Evolutionary conservation across 1,140 invertebrate species (phyloP).

Genomic region (Leptopilina clavipes): DNA sequence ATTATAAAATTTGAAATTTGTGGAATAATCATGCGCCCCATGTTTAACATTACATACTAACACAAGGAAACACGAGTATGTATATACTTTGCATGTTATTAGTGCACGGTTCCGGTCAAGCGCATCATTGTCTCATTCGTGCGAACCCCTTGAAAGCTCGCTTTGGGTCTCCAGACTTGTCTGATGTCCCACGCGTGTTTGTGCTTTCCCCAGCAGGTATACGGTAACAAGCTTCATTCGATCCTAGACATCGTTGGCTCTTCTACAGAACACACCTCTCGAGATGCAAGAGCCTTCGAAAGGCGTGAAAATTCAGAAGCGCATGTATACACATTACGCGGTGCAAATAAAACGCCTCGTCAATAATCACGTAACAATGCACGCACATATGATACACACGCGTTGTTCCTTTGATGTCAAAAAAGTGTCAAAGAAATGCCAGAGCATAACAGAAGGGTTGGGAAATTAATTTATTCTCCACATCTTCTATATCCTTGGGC

Average conservation of each 20-base stretch:
- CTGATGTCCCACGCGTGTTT: slow-evolving; percentile 43
- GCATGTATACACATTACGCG: slow-evolving; percentile 37
- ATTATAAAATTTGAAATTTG: no score
- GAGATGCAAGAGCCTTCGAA: slow-evolving; percentile 59
- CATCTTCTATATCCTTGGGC: background rate
- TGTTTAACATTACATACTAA: no score
- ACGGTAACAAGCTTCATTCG: slow-evolving; percentile 64
- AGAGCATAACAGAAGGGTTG: background rate
- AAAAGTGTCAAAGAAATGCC: slow-evolving; percentile 14
- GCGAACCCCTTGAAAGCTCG: slow-evolving; percentile 38
- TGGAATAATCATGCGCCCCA: no score
- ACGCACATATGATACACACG: background rate
- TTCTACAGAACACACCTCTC: slow-evolving; percentile 58
- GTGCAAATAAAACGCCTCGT: slow-evolving; percentile 13
- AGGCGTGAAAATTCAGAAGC: slow-evolving; percentile 55
- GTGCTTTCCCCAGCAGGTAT: slow-evolving; percentile 52
- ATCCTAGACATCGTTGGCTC: slow-evolving; percentile 57
- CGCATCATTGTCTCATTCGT: slow-evolving; percentile 47
- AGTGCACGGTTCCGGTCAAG: slow-evolving; percentile 46
- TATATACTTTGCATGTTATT: no score
- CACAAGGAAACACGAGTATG: no score
- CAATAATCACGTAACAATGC: background rate
- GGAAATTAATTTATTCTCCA: slow-evolving; percentile 18
- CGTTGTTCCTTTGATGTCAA: slow-evolving; percentile 6
- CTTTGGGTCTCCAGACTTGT: slow-evolving; percentile 43